Percentiles rank a stretch among this genome's conserved stretches.
These are phyloP conservation scores for Ispidina lecontei DNA, from an alignment of 2,797 vertebrate species.

Conservation along the genomic window DNA sequence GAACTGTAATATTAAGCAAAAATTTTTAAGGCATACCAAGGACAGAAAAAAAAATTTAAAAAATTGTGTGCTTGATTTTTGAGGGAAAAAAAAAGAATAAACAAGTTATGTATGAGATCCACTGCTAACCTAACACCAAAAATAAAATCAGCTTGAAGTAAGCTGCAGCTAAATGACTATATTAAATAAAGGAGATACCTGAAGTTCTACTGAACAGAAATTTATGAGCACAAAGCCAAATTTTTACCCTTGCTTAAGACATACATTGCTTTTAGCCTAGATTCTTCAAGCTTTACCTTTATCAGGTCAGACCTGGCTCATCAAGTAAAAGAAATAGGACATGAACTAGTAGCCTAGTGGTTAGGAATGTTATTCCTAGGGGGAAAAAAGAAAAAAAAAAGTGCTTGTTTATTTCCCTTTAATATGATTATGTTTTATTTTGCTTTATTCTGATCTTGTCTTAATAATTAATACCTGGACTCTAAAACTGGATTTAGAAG, in stretches of 20 bases:
- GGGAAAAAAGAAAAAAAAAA: background rate
- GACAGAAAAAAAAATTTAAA: background rate
- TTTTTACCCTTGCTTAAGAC: background rate
- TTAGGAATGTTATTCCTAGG: background rate
- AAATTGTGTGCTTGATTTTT: background rate
- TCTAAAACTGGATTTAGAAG: background rate
- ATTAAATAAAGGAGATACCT: background rate
- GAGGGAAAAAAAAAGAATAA: background rate
- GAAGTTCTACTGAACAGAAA: background rate
- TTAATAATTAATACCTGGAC: background rate
- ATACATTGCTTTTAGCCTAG: background rate
- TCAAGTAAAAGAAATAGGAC: background rate
- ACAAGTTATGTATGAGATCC: background rate
- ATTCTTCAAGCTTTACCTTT: background rate
- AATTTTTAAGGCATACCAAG: slow-evolving; percentile 29
- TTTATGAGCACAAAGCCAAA: background rate
- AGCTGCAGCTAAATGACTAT: background rate
- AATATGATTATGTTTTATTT: background rate
- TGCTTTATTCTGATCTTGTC: too few relatives aligned
- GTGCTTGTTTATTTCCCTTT: accelerated
- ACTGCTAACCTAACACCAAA: background rate
- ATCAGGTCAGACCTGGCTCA: background rate
- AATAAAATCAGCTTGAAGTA: background rate
- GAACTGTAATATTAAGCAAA: slow-evolving; percentile 28
- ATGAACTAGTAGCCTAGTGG: background rate